Evolutionary conservation across 2,888 invertebrate species (phyloP).

Genomic region (Chesias legatella): DNA sequence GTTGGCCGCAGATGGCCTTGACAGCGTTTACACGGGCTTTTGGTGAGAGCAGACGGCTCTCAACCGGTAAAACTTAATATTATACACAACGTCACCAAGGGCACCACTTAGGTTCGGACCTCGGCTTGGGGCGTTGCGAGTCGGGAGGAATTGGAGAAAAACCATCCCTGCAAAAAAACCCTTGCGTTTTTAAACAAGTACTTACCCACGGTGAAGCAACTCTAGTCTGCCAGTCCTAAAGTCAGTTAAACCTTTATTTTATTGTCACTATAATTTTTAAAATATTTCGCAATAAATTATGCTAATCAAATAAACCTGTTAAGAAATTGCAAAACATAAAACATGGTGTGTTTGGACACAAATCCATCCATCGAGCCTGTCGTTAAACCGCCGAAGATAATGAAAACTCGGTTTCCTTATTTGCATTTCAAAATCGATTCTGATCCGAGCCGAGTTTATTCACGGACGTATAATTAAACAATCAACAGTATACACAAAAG

Average conservation of each 20-base stretch:
- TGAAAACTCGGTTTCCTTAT: conserved; percentile 41
- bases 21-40: no score
- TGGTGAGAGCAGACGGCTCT: no score
- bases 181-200: no score
- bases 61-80: no score
- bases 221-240: not conserved
- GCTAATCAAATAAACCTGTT: conserved; percentile 14
- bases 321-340: conserved; percentile 19
- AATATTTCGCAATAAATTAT: conserved; percentile 14
- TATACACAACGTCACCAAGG: no score
- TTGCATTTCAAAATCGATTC: conserved; percentile 46
- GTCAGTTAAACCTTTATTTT: conserved; percentile 5
- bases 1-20: no score
- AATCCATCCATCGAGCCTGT: conserved; percentile 14
- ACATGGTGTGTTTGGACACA: conserved; percentile 12
- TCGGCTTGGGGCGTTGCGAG: no score
- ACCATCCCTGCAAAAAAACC: no score
- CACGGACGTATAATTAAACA: conserved; percentile 53
- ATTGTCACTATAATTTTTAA: conserved; percentile 7
- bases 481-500: conserved; percentile 46
- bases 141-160: no score
- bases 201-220: not conserved
- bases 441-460: conserved; percentile 40
- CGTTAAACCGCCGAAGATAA: conserved; percentile 27
- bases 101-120: no score